Conservation (phyloP, 1,140 invertebrate genomes). For the Formica exsecta region DNA sequence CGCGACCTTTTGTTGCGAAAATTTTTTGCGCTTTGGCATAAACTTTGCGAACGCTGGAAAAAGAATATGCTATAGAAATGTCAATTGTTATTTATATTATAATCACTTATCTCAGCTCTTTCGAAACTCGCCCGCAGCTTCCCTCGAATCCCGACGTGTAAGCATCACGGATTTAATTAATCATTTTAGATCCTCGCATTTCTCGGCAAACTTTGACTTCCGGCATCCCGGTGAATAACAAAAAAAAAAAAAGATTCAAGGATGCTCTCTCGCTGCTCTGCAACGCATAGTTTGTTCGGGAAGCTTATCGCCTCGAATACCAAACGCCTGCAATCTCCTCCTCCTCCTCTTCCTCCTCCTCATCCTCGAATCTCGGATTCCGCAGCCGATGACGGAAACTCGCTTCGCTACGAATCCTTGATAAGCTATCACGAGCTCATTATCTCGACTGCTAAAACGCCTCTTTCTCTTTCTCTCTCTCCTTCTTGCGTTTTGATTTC, state of each 20-base stretch:
- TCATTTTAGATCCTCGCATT: slow-evolving; percentile 37
- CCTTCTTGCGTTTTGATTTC: slow-evolving; percentile 11
- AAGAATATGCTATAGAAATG: background rate
- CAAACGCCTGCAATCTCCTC: slow-evolving; percentile 46
- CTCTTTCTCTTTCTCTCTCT: background rate
- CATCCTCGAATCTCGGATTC: slow-evolving; percentile 42
- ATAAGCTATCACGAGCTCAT: slow-evolving; percentile 33
- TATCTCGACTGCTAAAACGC: slow-evolving; percentile 23
- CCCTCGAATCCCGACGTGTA: slow-evolving; percentile 2
- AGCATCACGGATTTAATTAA: slow-evolving; percentile 29
- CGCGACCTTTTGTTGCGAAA: background rate
- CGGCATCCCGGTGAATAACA: slow-evolving; percentile 13
- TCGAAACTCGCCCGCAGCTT: background rate
- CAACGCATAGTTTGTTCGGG: slow-evolving; percentile 35
- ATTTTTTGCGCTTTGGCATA: background rate
- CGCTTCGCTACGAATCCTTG: slow-evolving; percentile 33
- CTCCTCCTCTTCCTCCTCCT: too few species aligned
- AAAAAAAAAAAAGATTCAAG: slow-evolving; percentile 24
- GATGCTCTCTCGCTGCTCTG: slow-evolving; percentile 28
- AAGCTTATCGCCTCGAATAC: slow-evolving; percentile 54
- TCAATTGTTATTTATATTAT: background rate
- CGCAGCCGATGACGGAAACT: slow-evolving; percentile 53
- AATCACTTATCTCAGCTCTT: background rate
- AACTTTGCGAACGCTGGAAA: background rate
- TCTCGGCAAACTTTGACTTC: slow-evolving; percentile 43